Evolutionary conservation across 2,888 invertebrate species (phyloP), one percentile per base, ranked within the genome.

Genomic region (Heteropelma amictum): DNA sequence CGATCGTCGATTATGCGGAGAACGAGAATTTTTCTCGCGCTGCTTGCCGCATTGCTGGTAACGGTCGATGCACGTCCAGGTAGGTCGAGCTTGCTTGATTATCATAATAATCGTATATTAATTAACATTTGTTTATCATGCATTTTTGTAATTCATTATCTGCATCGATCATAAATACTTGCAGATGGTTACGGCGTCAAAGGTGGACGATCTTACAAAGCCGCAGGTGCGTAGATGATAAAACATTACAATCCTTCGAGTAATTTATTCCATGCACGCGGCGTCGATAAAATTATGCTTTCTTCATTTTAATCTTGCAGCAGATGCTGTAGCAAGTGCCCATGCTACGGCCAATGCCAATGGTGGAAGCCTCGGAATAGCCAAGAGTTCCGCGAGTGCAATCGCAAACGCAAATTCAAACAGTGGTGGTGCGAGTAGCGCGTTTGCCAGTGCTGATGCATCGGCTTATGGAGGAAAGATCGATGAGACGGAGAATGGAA

Each of bases 141-240:
- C 6, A 30, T 14, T 4, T 28, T 30, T 7, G n/a, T 38, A 8
- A 1, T 14, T 45, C 12, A 17, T 21, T 26, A n/a, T 53, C n/a
- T 38, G 49, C 19, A 21, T 19, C 1, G 19, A 14, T 35, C 6
- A 3, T 49, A 28, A 17, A 10, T 47, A 26, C 33, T 61, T 71
- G 1, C 61, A 75, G 74, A 56, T 0, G 65, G 70, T 30, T 70
- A 75, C 47, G 74, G 74, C 17, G 70, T 75, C 10, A 75, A 75
- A 33, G 65, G 74, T 23, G 73, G 61, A 35, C 38, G 68, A 8
- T 7, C 12, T 7, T 19, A 47, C 17, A 58, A 53, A 60, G 33
- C 69, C 5, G 28, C 61, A 45, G 74, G 74, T 75, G 26, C n/a
- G n/a, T n/a, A n/a, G n/a, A n/a, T n/a, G n/a, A n/a, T n/a, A n/a